Base-by-base conservation (phyloP, 2,113 vertebrate species). In the Bujurquina vittata region DNA sequence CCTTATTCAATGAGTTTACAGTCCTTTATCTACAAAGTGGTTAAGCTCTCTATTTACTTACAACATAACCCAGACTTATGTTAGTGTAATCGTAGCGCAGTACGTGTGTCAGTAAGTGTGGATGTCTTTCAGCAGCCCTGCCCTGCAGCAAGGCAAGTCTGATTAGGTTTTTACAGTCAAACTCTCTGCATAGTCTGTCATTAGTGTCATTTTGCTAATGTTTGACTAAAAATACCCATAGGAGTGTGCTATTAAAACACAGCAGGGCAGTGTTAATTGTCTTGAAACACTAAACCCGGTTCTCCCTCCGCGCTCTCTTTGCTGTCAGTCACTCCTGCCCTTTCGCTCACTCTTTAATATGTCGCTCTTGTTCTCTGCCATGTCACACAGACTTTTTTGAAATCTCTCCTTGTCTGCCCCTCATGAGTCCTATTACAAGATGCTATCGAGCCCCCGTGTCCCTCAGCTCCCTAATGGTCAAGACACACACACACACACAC, bases 121-220 rank as follows among this genome's bases (percentile, higher is more conserved):
- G 54, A 81, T 3, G 72, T 84, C 61, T 84, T 75, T 91, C 78
- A 89, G 81, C 81, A 76, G 84, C 84, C 67, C 75, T 83, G 86
- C 90, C 90, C 88, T 14, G 79, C 62, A 76, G 92, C 83, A 4
- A 85, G 49, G 74, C 61, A 49, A 67, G 82, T 81, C 74, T 93
- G 87, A 91, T 93, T 90, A 80, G 87, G 40, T 83, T 87, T 81
- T 81, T 88, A 31, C 82, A 83, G 80, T 87, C 58, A 55, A 80
- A 79, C 82, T 80, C 67, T 35, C 63, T 78, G 62, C 72, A 61
- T 79, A 85, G 84, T 85, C 75, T 81, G 84, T 87, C 84, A 86
- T 87, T 93, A 84, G 84, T 88, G 88, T 88, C 84, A 91, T 90
- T 92, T 92, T 84, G 63, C 87, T 92, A 92, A 92, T 93, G 89